Base-by-base conservation (phyloP, 2,113 vertebrate species). In the Amphilophus citrinellus region DNA sequence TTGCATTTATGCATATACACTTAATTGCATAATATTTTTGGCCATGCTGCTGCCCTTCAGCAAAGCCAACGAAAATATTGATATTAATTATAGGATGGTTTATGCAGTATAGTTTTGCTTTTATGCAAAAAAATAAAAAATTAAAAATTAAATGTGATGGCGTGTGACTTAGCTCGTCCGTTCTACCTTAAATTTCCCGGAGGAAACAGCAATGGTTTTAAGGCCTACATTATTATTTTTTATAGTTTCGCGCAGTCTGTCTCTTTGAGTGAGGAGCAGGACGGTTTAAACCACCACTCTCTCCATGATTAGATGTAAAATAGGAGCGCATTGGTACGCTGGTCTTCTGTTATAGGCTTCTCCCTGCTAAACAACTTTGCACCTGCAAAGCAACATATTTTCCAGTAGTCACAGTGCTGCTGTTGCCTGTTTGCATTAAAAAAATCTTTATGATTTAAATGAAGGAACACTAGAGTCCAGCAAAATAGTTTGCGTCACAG, bases 351-450 rank as follows among this genome's bases (percentile, higher is more conserved):
- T 63, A 42, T 44, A 42, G 66, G 7, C 66, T 60, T 76, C 50
- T 76, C 42, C 7, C 32, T 22, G 53, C 30, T 65, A 47, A 73
- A 61, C 39, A 82, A 78, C 75, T 73, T 78, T 58, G 57, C 32
- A 71, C 35, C 58, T 62, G 77, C 82, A 81, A 50, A 84, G 57
- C 73, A 80, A n/a, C 60, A 76, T 59, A 73, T 73, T 35, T 73
- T 56, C 68, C 27, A 73, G 66, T 32, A 73, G 68, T 3, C 32
- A 73, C 22, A 73, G 68, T 73, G 44, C 47, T 66, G 56, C 37
- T 39, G 37, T 47, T 22, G 65, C 9, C 47, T 37, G 10, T 35
- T 79, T 50, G 39, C 47, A 58, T 61, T 15, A 39, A 24, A 10
- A 57, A 58, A 9, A 61, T 32, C 7, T 62, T 17, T 7, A 10